A percentile compares a stretch with the other conserved stretches of the same genome.
These are phyloP conservation scores for Nycticryphes semicollaris DNA, from an alignment of 2,113 vertebrate species.

Conservation along the genomic window DNA sequence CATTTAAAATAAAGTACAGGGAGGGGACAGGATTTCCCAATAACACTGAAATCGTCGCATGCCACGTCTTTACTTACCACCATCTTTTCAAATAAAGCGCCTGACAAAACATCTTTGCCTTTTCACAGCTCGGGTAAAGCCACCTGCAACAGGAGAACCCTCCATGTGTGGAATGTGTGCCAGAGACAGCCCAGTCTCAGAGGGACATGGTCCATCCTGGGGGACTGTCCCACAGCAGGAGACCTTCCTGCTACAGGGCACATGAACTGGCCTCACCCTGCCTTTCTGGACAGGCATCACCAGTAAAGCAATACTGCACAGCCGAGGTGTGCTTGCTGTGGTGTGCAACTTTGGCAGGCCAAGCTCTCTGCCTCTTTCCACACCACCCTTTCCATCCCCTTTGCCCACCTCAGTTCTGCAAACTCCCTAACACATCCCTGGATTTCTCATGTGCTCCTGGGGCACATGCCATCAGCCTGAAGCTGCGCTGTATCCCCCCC, in stretches of 20 bases:
- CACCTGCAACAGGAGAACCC: not conserved
- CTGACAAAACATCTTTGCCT: fast-evolving
- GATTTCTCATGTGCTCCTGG: not conserved
- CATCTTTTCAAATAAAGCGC: not conserved
- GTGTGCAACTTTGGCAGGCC: fast-evolving
- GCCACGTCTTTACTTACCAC: not conserved
- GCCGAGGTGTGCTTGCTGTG: fast-evolving
- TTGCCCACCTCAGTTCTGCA: fast-evolving
- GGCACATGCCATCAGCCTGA: not conserved
- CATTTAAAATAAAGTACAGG: not conserved
- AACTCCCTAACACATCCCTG: not conserved
- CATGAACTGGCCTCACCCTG: too few species aligned
- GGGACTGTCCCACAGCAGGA: not conserved
- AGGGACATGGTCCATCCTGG: fast-evolving
- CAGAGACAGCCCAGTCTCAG: not conserved
- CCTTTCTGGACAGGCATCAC: fast-evolving
- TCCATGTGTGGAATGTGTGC: fast-evolving
- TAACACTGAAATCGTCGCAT: fast-evolving
- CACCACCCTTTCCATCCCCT: fast-evolving
- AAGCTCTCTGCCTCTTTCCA: not conserved
- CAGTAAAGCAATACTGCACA: fast-evolving
- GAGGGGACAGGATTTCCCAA: not conserved
- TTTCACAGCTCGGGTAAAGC: too few species aligned
- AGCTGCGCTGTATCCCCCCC: fast-evolving
- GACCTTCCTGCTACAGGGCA: not conserved